A percentile compares a stretch with the other conserved stretches of the same genome.
phyloP scores from a whole-genome alignment of 2,797 vertebrate species.

The Lindbergichthys nudifrons region DNA sequence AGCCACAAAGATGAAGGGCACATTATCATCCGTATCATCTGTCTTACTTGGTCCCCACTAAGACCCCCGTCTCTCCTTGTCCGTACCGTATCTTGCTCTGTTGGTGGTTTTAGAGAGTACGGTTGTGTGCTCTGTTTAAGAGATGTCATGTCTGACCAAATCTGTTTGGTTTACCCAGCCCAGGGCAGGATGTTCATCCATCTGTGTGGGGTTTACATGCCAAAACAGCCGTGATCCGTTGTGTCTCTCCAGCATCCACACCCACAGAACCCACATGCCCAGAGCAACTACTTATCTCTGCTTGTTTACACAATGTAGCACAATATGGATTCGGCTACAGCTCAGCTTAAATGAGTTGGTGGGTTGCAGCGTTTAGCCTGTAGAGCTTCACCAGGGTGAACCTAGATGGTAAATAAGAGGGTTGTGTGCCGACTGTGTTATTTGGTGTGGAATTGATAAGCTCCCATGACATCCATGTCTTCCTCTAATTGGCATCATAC shows the following conservation, averaged over 20 bases:
- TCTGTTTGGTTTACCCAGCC: conserved; percentile 45
- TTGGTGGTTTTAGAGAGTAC: conserved; percentile 19
- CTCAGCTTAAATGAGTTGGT: conserved; percentile 33
- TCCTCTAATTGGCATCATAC: conserved; percentile 53
- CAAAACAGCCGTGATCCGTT: conserved; percentile 55
- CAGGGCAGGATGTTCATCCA: conserved; percentile 59
- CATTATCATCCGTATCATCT: conserved; percentile 68
- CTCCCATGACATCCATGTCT: conserved; percentile 39
- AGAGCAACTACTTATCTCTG: conserved; percentile 46
- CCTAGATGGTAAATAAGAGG: conserved; percentile 27
- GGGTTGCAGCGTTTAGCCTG: conserved; percentile 27
- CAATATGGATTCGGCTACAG: conserved; percentile 49
- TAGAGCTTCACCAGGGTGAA: conserved; percentile 27
- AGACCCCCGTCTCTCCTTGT: neutral
- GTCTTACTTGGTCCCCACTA: conserved; percentile 35
- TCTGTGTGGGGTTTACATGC: conserved; percentile 63
- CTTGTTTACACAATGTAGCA: conserved; percentile 48
- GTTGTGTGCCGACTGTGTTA: conserved; percentile 12
- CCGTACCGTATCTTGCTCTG: neutral
- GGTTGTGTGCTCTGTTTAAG: conserved; percentile 33
- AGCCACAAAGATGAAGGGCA: conserved; percentile 63
- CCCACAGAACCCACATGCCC: conserved; percentile 46
- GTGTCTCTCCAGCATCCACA: conserved; percentile 48
- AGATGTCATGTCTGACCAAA: conserved; percentile 56
- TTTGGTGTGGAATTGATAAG: conserved; percentile 27